These are phyloP conservation scores for Ceryle rudis DNA, from an alignment of 2,797 vertebrate genomes.

Conservation along the genomic window DNA sequence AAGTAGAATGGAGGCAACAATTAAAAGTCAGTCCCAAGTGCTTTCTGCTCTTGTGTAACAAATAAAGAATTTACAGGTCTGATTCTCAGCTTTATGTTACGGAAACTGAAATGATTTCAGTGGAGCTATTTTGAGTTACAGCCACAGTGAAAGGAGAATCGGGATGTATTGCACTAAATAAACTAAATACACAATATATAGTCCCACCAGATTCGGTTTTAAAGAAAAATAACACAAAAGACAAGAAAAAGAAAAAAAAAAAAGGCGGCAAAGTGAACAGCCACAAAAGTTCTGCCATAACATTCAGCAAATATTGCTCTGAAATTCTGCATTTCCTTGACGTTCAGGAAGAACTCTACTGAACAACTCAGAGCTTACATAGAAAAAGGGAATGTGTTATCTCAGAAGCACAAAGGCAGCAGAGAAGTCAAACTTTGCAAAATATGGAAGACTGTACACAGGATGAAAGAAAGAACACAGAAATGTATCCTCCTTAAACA, in stretches of 20 bases:
- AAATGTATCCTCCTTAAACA: not conserved
- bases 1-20: not conserved
- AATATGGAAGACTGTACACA: not conserved
- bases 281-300: not conserved
- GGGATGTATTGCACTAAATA: not conserved
- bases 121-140: slow-evolving; percentile 11
- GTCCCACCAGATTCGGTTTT: not conserved
- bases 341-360: not conserved
- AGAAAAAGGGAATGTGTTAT: not conserved
- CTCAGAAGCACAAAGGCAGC: not conserved
- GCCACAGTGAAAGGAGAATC: not conserved
- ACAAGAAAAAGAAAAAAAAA: rapidly evolving
- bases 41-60: not conserved
- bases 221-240: not conserved
- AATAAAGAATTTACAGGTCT: slow-evolving; percentile 3
- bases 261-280: not conserved
- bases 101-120: not conserved
- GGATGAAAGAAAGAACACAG: not conserved
- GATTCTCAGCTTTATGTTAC: not conserved
- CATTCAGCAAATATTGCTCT: not conserved
- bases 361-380: not conserved
- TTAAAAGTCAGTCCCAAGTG: not conserved
- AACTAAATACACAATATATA: not conserved
- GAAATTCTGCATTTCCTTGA: not conserved
- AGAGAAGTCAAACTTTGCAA: not conserved